Percentiles rank a stretch among this genome's conserved stretches.
Evolutionary conservation across 30 jellyfish, hydroid and myxozoan species (phyloP).

Genomic region (Hydractinia symbiolongicarpus): DNA sequence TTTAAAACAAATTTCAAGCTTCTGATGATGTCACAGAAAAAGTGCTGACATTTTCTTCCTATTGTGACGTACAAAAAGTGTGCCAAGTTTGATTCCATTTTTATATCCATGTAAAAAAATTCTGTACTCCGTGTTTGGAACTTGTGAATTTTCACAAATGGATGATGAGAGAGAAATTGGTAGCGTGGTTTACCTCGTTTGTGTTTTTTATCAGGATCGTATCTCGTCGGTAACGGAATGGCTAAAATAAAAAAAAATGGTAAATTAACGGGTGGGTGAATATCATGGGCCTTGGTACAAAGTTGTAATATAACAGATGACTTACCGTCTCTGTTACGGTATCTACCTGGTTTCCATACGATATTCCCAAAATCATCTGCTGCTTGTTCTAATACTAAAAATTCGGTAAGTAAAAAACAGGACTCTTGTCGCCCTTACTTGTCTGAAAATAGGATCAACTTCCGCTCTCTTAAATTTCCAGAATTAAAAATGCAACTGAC

Average conservation of each 20-base stretch:
- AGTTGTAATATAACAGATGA: background rate
- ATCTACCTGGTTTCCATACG: constrained; percentile 21
- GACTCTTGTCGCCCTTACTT: background rate
- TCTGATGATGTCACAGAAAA: no score
- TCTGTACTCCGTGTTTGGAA: no score
- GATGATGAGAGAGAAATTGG: background rate
- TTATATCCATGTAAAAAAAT: no score
- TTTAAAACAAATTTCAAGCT: no score
- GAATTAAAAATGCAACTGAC: no score
- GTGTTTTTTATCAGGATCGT: constrained; percentile 16
- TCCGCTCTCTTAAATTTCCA: no score
- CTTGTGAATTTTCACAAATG: no score
- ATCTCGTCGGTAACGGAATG: constrained; percentile 25
- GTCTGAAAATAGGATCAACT: no score
- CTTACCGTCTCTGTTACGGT: constrained; percentile 26
- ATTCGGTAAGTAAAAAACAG: background rate
- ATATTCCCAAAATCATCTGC: constrained; percentile 15
- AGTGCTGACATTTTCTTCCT: no score
- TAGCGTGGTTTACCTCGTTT: constrained; percentile 21
- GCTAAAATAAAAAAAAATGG: background rate
- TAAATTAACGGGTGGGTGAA: background rate
- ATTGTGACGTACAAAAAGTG: no score
- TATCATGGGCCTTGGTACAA: no score
- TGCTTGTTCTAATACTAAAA: constrained; percentile 21
- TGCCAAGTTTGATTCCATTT: no score